Percentiles rank a stretch among this genome's conserved stretches.
Conservation (phyloP, 2,113 vertebrate genomes). For the Hemichromis elongatus region DNA sequence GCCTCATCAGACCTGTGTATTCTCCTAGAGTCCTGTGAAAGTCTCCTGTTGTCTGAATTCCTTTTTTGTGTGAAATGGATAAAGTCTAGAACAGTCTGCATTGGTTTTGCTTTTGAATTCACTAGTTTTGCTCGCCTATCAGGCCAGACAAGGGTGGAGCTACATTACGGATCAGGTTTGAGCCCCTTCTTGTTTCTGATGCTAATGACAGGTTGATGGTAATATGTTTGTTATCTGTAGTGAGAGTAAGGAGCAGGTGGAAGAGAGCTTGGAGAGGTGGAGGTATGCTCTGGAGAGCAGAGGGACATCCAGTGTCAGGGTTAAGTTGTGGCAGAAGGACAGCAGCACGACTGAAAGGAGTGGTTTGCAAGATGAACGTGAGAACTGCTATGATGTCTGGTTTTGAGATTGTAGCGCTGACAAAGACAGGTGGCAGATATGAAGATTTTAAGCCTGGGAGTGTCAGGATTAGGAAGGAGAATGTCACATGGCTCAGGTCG, state of each 20-base stretch:
- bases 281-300: background rate
- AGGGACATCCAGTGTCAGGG: background rate
- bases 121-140: background rate
- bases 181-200: background rate
- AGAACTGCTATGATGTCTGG: background rate
- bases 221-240: background rate
- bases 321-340: background rate
- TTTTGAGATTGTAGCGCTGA: background rate
- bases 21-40: background rate
- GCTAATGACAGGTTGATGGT: background rate
- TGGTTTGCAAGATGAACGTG: background rate
- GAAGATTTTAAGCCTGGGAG: background rate
- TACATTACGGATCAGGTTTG: background rate
- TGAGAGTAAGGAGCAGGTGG: background rate
- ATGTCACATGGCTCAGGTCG: background rate
- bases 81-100: background rate
- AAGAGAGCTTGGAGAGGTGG: background rate
- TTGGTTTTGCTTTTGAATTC: background rate
- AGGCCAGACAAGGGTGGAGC: background rate
- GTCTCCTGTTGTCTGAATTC: background rate
- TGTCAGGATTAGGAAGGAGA: background rate
- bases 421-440: background rate
- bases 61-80: background rate
- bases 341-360: no score
- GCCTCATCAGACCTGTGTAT: background rate